Conservation (phyloP, 2,888 invertebrate genomes). For the Orthosia incerta region DNA sequence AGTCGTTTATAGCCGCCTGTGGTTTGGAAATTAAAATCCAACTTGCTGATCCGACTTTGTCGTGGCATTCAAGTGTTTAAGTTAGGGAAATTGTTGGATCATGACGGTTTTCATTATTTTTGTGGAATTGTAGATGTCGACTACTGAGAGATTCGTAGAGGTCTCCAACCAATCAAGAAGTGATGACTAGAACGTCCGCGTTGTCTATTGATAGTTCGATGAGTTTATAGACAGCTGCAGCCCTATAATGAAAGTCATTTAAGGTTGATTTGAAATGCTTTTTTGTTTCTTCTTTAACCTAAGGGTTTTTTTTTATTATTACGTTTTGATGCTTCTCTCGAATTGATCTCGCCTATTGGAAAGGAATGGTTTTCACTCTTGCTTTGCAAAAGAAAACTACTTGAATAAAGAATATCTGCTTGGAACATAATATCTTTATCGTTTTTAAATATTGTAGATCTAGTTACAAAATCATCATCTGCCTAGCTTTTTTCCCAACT, state of each 20-base stretch:
- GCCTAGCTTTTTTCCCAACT: too few species aligned
- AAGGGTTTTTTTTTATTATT: too few species aligned
- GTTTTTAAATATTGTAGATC: too few species aligned
- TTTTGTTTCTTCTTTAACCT: background rate
- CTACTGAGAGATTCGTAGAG: background rate
- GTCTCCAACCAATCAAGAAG: background rate
- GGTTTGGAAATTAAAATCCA: conserved; percentile 91
- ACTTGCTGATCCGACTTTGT: conserved; percentile 80
- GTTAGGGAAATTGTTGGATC: conserved; percentile 43
- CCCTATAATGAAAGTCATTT: background rate
- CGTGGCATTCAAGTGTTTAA: conserved; percentile 64
- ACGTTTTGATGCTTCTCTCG: too few species aligned
- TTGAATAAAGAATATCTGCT: too few species aligned
- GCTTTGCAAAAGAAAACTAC: too few species aligned
- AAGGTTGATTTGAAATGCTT: background rate
- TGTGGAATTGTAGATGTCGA: background rate
- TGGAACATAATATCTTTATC: too few species aligned
- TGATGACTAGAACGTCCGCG: background rate
- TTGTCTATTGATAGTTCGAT: background rate
- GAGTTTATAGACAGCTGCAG: background rate
- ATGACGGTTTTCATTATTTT: conserved; percentile 34
- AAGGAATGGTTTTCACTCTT: too few species aligned
- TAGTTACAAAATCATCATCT: too few species aligned
- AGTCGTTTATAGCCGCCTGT: conserved; percentile 87
- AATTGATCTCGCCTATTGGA: too few species aligned